Percentiles rank a stretch among this genome's conserved stretches.
phyloP scores from a whole-genome alignment of 2,113 vertebrate species.

The Xenus cinereus region DNA sequence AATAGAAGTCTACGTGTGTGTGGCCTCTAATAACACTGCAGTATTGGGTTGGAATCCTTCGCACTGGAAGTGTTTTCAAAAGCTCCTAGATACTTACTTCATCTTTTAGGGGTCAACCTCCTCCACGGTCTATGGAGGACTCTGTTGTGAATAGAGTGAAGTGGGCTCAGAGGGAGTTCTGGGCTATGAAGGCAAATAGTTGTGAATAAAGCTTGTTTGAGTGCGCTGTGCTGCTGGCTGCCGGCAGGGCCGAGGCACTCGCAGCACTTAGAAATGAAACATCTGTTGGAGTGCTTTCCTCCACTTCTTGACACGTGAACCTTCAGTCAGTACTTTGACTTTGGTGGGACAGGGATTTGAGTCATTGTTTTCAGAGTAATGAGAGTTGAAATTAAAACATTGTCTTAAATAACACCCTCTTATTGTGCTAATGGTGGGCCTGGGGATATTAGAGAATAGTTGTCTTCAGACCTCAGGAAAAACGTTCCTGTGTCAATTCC shows the following conservation, averaged over 20 bases:
- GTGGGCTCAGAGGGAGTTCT: neutral
- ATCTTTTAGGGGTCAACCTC: neutral
- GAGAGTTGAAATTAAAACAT: neutral
- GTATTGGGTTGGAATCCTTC: neutral
- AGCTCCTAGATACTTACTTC: neutral
- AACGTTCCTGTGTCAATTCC: neutral
- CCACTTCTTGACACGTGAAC: neutral
- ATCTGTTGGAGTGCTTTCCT: neutral
- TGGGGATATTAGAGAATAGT: neutral
- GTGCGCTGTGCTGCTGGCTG: neutral
- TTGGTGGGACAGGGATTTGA: neutral
- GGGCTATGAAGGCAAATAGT: neutral
- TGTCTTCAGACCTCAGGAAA: neutral
- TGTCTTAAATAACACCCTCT: neutral
- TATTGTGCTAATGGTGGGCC: neutral
- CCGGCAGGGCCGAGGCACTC: neutral
- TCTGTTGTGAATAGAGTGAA: neutral
- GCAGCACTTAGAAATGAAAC: neutral
- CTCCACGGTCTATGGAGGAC: neutral
- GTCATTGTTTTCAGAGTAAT: neutral
- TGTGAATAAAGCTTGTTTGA: neutral
- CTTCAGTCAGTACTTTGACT: neutral
- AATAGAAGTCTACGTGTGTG: neutral
- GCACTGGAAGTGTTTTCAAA: neutral
- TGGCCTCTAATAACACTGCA: fast-evolving